These are phyloP conservation scores for Drosophila aldrichi DNA, from an alignment of 2,888 invertebrate species.

Conservation along the genomic window DNA sequence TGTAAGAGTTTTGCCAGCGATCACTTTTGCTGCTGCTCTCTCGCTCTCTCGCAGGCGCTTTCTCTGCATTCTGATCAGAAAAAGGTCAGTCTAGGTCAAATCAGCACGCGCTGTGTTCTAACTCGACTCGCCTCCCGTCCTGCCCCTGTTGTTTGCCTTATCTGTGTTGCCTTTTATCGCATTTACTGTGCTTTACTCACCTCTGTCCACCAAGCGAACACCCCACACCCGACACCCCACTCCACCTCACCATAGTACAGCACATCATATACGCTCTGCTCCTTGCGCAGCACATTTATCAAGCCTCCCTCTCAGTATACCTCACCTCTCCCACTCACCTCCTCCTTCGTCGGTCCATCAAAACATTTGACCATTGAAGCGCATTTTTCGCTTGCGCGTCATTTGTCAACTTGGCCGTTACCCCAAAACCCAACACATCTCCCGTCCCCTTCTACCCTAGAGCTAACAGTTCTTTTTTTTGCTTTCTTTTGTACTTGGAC, in stretches of 20 bases:
- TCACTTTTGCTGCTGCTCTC: background rate
- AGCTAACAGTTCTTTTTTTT: background rate
- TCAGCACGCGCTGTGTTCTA: conserved; percentile 5
- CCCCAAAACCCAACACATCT: conserved; percentile 5
- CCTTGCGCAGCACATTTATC: conserved; percentile 24
- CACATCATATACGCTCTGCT: background rate
- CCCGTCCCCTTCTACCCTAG: background rate
- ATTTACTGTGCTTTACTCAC: conserved; percentile 52
- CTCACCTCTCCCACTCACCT: background rate
- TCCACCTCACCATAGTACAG: background rate
- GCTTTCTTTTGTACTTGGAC: conserved; percentile 3
- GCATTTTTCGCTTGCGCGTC: conserved; percentile 80
- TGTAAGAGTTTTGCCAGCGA: background rate
- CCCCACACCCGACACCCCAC: background rate
- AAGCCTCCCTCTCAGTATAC: background rate
- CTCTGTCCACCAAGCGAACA: conserved; percentile 20
- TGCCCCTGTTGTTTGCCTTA: conserved; percentile 34
- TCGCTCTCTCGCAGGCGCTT: background rate
- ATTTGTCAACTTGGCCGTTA: conserved; percentile 68
- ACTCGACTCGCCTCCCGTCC: background rate
- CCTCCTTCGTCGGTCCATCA: conserved; percentile 20
- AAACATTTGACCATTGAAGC: conserved; percentile 79
- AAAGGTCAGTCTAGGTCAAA: conserved; percentile 39
- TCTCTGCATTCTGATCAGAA: conserved; percentile 30
- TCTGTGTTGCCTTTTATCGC: conserved; percentile 41